Evolutionary conservation across 2,888 invertebrate genomes (phyloP).

Genomic region (Amblyteles armatorius): DNA sequence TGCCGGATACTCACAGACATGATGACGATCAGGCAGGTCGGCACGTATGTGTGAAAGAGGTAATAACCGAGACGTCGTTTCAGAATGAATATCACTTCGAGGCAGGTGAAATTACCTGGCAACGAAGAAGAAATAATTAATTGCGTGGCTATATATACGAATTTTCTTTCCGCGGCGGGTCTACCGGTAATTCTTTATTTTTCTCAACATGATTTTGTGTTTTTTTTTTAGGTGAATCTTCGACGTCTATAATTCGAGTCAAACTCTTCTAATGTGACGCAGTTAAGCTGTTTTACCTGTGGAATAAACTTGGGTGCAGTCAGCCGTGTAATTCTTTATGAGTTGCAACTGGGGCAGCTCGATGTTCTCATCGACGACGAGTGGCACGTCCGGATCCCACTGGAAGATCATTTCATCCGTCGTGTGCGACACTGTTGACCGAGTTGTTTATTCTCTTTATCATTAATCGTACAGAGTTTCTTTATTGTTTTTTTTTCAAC

Average conservation of each 20-base stretch:
- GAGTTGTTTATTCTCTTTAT: slow-evolving; percentile 75
- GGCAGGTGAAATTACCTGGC: slow-evolving; percentile 95
- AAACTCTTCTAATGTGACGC: neutral
- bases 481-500: slow-evolving; percentile 7
- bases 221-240: neutral
- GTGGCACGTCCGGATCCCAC: slow-evolving; percentile 96
- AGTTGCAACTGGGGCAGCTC: slow-evolving; percentile 95
- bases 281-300: slow-evolving; percentile 87
- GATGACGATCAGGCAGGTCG: slow-evolving; percentile 96
- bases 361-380: slow-evolving; percentile 95
- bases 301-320: slow-evolving; percentile 96
- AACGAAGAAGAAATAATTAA: neutral
- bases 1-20: slow-evolving; percentile 91
- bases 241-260: neutral
- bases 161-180: neutral
- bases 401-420: slow-evolving; percentile 97
- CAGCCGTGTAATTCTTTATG: slow-evolving; percentile 94
- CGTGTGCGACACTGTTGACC: slow-evolving; percentile 93
- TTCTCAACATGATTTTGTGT: neutral
- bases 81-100: slow-evolving; percentile 95
- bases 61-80: slow-evolving; percentile 96
- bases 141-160: neutral
- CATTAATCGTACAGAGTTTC: slow-evolving; percentile 56
- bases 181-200: neutral
- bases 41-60: slow-evolving; percentile 97